Percentiles rank a stretch among this genome's conserved stretches.
phyloP scores from a whole-genome alignment of 2,888 invertebrate genomes.

The Orchesellides sinensis region DNA sequence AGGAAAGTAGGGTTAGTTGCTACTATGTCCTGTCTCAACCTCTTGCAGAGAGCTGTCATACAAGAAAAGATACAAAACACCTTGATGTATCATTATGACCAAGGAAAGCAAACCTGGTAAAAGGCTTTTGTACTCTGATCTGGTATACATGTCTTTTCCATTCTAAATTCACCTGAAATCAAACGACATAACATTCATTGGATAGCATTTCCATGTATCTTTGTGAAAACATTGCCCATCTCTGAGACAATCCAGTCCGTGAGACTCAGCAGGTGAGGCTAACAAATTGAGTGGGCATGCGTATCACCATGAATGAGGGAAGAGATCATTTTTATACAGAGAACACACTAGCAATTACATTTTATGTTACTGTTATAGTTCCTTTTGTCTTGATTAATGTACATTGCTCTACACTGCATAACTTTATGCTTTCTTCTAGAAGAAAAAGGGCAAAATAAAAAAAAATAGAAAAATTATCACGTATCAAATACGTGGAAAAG shows the following conservation, averaged over 20 bases:
- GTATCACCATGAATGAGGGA: slow-evolving; percentile 2
- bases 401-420: neutral
- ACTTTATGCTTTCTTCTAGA: neutral
- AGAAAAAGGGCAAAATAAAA: neutral
- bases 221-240: neutral
- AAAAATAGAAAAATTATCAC: slow-evolving; percentile 21
- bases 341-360: slow-evolving; percentile 16
- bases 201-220: neutral
- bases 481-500: slow-evolving; percentile 9
- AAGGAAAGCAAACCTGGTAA: neutral
- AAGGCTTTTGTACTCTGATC: neutral
- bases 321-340: slow-evolving; percentile 5
- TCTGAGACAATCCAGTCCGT: neutral
- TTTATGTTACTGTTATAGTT: slow-evolving; percentile 33
- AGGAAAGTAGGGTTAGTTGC: neutral
- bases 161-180: slow-evolving; percentile 2
- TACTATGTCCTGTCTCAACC: slow-evolving; percentile 8
- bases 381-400: slow-evolving; percentile 30
- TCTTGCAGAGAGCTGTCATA: slow-evolving; percentile 18
- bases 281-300: neutral
- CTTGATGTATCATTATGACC: neutral
- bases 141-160: neutral
- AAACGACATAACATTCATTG: neutral
- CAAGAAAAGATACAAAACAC: slow-evolving; percentile 3
- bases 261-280: neutral